These are phyloP conservation scores for Globodera rostochiensis DNA, from an alignment of 1,140 invertebrate genomes.

Conservation along the genomic window DNA sequence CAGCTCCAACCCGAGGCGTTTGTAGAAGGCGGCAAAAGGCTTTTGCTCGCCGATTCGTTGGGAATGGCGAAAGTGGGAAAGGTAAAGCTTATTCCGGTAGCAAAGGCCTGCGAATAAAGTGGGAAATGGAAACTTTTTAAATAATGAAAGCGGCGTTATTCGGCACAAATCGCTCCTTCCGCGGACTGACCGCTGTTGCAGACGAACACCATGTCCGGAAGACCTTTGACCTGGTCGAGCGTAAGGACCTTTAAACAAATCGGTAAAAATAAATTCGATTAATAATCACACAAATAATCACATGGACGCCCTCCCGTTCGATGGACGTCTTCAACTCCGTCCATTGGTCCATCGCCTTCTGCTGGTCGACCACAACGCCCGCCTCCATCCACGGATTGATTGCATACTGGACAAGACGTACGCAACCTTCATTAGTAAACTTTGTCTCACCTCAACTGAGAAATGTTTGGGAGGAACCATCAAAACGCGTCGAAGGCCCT, in stretches of 20 bases:
- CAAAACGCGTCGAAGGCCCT: constrained; percentile 56
- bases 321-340: constrained; percentile 54
- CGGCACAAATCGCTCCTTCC: neutral
- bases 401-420: constrained; percentile 51
- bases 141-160: neutral
- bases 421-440: neutral
- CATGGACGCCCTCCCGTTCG: constrained; percentile 60
- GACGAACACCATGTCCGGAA: constrained; percentile 65
- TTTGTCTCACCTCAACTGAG: constrained; percentile 52
- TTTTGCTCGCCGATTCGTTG: constrained; percentile 60
- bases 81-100: constrained; percentile 58
- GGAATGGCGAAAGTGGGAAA: constrained; percentile 61
- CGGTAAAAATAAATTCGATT: constrained; percentile 15
- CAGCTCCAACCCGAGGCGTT: constrained; percentile 55
- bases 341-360: constrained; percentile 59
- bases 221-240: constrained; percentile 52
- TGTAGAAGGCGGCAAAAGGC: constrained; percentile 61
- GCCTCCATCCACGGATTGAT: constrained; percentile 64
- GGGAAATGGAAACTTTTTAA: constrained; percentile 1
- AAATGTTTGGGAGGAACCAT: constrained; percentile 65
- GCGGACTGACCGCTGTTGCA: constrained; percentile 52
- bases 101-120: constrained; percentile 42
- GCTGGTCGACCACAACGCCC: constrained; percentile 56
- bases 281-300: constrained; percentile 16
- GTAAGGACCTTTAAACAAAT: constrained; percentile 52